Evolutionary conservation across 2,797 vertebrate genomes (phyloP), one percentile per base, ranked within the genome.

Genomic region (Typhlichthys eigenmanni): DNA sequence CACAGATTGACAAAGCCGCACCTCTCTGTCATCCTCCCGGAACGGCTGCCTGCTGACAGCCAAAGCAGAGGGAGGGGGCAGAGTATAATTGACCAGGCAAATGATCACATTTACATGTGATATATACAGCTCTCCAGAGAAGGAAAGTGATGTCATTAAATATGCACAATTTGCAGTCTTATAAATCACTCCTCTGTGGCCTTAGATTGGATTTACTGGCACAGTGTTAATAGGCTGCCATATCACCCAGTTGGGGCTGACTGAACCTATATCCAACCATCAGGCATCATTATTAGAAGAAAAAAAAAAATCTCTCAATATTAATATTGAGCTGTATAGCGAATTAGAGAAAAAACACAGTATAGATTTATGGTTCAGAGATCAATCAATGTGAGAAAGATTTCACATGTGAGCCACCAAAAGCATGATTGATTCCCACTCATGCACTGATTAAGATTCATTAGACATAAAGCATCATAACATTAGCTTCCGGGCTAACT

Each of bases 11-110:
- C 84, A 89, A 43, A 85, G 75, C 81, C 14, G 74, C 43, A 79
- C 75, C 83, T 88, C 88, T 85, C 85, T 88, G 79, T 80, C 84
- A 79, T 80, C 80, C 80, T 85, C 88, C 86, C 75, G 80, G 80
- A 76, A 72, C 76, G 71, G 56, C 68, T 66, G 65, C 62, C 62
- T 63, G 65, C 60, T 50, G 74, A 64, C 76, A 72, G 78, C 64
- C 70, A 84, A 71, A 83, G 24, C 12, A 72, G 53, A 70, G 60
- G 56, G 64, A 78, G 66, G 73, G 64, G 65, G 38, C 60, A 78
- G 11, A 19, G 69, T 62, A 81, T 85, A 80, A 85, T 80, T 88
- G 86, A 84, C 78, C 71, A 74, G 71, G 78, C 82, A 89, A 88
- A 89, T 84, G 67, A 84, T 81, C 66, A 62, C 72, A 84, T 90